Conservation (phyloP, 2,888 invertebrate species). For the Tiliacea citrago region DNA sequence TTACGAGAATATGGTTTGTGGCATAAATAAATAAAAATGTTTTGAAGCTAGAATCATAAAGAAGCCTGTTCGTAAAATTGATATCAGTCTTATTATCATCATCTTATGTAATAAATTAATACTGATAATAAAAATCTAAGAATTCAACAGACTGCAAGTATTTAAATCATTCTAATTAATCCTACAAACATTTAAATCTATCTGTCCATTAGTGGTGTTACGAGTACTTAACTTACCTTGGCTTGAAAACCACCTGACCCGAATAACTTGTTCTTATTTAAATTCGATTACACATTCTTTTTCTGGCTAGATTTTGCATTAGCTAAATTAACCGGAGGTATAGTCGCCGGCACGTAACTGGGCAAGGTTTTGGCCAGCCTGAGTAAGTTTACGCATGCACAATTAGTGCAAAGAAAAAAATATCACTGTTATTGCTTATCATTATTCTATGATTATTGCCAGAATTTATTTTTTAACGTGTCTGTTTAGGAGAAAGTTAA, state of each 20-base stretch:
- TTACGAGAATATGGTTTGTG: slow-evolving; percentile 14
- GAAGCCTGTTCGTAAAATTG: slow-evolving; percentile 16
- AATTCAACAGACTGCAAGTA: slow-evolving; percentile 21
- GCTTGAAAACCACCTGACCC: neutral
- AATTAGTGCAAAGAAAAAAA: too few relatives aligned
- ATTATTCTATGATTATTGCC: too few relatives aligned
- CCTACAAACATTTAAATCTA: neutral
- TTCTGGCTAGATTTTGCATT: neutral
- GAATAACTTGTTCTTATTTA: neutral
- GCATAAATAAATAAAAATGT: slow-evolving; percentile 32
- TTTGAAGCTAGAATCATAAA: slow-evolving; percentile 18
- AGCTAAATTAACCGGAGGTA: too few relatives aligned
- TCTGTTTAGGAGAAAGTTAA: too few relatives aligned
- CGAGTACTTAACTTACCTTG: neutral
- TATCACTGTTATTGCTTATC: too few relatives aligned
- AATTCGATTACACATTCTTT: neutral
- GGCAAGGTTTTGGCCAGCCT: too few relatives aligned
- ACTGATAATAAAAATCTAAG: neutral
- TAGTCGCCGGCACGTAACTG: too few relatives aligned
- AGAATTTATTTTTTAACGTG: too few relatives aligned
- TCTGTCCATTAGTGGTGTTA: too few relatives aligned
- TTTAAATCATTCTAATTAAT: slow-evolving; percentile 44
- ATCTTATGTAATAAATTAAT: slow-evolving; percentile 23
- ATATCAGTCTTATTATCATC: slow-evolving; percentile 18
- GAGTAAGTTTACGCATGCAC: too few relatives aligned